A percentile compares a stretch with the other conserved stretches of the same genome.
phyloP scores from a whole-genome alignment of 2,797 vertebrate genomes.

The Sparidentex hasta region DNA sequence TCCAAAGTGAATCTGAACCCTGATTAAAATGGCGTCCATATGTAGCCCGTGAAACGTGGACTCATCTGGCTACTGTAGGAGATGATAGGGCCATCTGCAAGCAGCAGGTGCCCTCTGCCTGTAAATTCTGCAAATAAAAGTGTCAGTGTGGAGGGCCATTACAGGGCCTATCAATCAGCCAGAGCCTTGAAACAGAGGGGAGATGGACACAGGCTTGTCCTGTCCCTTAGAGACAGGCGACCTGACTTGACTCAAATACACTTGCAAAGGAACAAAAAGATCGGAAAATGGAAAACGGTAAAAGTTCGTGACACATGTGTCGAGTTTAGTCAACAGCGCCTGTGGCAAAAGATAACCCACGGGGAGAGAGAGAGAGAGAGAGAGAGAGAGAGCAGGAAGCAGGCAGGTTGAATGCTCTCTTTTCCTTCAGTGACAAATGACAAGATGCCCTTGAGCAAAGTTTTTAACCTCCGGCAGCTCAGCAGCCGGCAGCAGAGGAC shows the following conservation, averaged over 20 bases:
- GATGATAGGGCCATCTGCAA: slow-evolving; percentile 60
- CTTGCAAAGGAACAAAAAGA: not conserved
- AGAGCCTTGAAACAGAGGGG: slow-evolving; percentile 39
- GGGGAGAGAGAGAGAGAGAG: not conserved
- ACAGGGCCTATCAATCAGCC: slow-evolving; percentile 68
- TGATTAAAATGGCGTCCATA: slow-evolving; percentile 27
- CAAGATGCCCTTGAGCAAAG: slow-evolving; percentile 47
- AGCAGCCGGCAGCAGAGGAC: slow-evolving; percentile 16
- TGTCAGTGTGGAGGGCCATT: slow-evolving; percentile 58
- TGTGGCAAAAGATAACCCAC: slow-evolving; percentile 9
- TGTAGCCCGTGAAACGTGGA: slow-evolving; percentile 31
- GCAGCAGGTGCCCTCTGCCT: slow-evolving; percentile 65
- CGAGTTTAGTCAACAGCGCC: not conserved
- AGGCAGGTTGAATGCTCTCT: slow-evolving; percentile 13
- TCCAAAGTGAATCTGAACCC: slow-evolving; percentile 16
- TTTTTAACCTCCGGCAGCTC: slow-evolving; percentile 44
- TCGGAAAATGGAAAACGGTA: not conserved
- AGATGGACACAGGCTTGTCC: slow-evolving; percentile 27
- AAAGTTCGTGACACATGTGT: slow-evolving; percentile 1
- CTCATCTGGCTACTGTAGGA: slow-evolving; percentile 42
- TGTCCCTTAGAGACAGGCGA: slow-evolving; percentile 10
- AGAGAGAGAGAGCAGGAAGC: not conserved
- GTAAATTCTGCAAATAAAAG: slow-evolving; percentile 72
- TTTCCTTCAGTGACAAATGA: not conserved
- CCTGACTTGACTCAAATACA: slow-evolving; percentile 29